A percentile compares a stretch with the other conserved stretches of the same genome.
Conservation (phyloP, 2,888 invertebrate genomes). For the Tholera decimalis region DNA sequence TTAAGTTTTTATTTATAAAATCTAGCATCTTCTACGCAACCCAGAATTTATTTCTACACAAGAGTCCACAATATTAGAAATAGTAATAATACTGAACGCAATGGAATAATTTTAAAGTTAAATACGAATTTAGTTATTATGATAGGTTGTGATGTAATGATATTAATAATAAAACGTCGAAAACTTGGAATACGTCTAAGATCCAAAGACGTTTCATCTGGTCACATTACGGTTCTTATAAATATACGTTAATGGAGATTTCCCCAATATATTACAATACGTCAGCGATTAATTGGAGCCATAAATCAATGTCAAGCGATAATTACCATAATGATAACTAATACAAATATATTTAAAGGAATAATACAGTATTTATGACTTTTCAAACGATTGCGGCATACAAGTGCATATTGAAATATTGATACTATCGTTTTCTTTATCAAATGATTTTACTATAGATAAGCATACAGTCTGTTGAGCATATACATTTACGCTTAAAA, state of each 20-base stretch:
- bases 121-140: conserved; percentile 38
- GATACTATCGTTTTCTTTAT: background rate
- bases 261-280: background rate
- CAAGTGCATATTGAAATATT: background rate
- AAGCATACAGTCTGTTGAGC: background rate
- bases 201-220: background rate
- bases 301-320: background rate
- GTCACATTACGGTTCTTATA: background rate
- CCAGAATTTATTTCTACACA: conserved; percentile 21
- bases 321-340: background rate
- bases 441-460: background rate
- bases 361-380: background rate
- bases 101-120: conserved; percentile 23
- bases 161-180: conserved; percentile 1
- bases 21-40: conserved; percentile 53
- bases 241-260: background rate
- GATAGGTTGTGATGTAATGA: conserved; percentile 43
- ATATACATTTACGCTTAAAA: background rate
- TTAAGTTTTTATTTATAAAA: conserved; percentile 17
- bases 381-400: background rate
- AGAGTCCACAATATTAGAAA: conserved; percentile 6
- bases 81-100: conserved; percentile 54
- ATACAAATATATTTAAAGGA: background rate
- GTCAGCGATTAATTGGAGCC: background rate
- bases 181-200: background rate